Evolutionary conservation across 2,888 invertebrate genomes (phyloP), one percentile per base, ranked within the genome.

Genomic region (Neocrepidodera transversa): DNA sequence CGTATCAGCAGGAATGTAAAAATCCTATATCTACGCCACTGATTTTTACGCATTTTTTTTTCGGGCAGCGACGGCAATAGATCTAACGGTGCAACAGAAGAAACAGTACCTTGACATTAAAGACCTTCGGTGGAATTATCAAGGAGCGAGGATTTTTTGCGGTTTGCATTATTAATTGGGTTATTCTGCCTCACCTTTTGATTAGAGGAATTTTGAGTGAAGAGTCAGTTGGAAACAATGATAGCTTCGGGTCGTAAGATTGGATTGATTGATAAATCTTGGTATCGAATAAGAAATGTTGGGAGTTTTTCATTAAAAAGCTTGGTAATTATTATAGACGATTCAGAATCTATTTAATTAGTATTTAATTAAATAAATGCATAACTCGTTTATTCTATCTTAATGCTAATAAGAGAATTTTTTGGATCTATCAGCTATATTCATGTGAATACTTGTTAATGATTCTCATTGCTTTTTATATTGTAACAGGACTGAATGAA

Each of bases 71-170:
- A 38, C 16, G 1, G 35, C 35, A 20, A 13, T 20, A 7, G 13
- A 49, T 49, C n/a, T n/a, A 49, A 49, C 49, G 49, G 49, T 49
- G 3, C 8, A 6, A n/a, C n/a, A n/a, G n/a, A 20, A 35, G 49
- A 49, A 49, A 49, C 49, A 49, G 49, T 49, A 49, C 23, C 32
- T 49, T 49, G 49, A 49, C 49, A 32, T 35, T 20, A 13, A 49
- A 49, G 49, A 49, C 49, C 36, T 49, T 35, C 16, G 28, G 8
- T 47, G 17, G n/a, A 28, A 17, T 43, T 47, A 16, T 28, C 14
- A 47, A 13, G 20, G 20, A 35, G 14, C 23, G 11, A 35, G 8
- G 2, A 13, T 20, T 28, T 48, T 48, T 18, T 14, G 30, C 30
- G 13, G 2, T 38, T 38, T 17, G 38, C 8, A 16, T 38, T 38